Conservation (phyloP, 2,888 invertebrate species). For the Gortyna flavago region DNA sequence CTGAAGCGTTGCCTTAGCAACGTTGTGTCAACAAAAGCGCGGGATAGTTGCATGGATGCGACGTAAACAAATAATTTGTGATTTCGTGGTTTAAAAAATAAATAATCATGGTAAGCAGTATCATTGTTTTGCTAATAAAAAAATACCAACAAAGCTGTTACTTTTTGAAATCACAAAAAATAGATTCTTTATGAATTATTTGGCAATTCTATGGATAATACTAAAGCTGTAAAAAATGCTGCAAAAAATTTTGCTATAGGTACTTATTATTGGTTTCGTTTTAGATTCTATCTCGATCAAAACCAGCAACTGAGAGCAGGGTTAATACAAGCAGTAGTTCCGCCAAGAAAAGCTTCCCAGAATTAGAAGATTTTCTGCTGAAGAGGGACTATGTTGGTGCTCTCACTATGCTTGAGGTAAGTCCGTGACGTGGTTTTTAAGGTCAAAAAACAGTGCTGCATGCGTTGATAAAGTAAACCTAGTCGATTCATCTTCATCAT, state of each 20-base stretch:
- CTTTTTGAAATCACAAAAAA: background rate
- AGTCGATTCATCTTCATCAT: background rate
- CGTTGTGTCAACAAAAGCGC: constrained; percentile 70
- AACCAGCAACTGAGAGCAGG: constrained; percentile 92
- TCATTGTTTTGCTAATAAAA: too few species aligned
- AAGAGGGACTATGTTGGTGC: constrained; percentile 98
- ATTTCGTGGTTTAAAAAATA: background rate
- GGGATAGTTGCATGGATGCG: constrained; percentile 3
- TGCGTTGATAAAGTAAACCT: background rate
- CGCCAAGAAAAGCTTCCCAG: constrained; percentile 91
- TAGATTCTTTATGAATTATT: background rate
- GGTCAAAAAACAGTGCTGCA: background rate
- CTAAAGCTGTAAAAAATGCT: too few species aligned
- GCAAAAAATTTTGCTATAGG: background rate
- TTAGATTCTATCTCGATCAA: constrained; percentile 95
- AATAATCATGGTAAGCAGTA: constrained; percentile 50
- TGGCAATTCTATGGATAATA: background rate
- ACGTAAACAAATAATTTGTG: constrained; percentile 24
- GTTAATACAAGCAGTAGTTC: constrained; percentile 73
- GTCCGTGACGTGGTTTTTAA: background rate
- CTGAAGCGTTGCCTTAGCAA: constrained; percentile 69
- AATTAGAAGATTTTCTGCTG: constrained; percentile 96
- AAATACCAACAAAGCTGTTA: background rate
- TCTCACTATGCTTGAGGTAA: constrained; percentile 96
- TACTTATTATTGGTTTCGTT: background rate